Conservation (phyloP, 2,113 vertebrate genomes). For the Ovibos moschatus region DNA sequence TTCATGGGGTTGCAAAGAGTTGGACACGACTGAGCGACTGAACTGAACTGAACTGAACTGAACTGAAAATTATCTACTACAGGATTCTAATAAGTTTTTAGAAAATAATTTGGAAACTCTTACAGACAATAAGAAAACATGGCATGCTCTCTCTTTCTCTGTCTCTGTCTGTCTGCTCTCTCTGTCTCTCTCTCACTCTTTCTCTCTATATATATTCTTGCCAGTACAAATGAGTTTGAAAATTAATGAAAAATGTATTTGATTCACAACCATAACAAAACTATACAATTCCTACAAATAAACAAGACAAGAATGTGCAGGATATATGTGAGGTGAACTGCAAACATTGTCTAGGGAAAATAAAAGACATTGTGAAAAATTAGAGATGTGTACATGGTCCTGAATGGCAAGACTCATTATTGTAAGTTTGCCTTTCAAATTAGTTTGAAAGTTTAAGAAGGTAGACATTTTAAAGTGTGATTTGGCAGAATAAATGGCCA, state of each 20-base stretch:
- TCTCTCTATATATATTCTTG: background rate
- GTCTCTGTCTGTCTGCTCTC: background rate
- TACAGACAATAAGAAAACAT: background rate
- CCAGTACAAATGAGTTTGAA: background rate
- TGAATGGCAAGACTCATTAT: background rate
- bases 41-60: too few species aligned
- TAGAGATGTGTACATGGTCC: background rate
- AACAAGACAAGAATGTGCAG: background rate
- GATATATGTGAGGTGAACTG: background rate
- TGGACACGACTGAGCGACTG: too few species aligned
- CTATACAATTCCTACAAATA: background rate
- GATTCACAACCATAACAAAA: background rate
- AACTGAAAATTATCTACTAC: background rate
- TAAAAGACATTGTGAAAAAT: background rate
- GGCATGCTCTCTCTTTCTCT: background rate
- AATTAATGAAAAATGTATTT: background rate
- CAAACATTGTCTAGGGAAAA: background rate
- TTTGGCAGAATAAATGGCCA: background rate
- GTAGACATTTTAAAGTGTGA: background rate
- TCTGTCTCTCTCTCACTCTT: background rate
- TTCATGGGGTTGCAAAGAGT: too few species aligned
- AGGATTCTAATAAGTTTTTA: background rate
- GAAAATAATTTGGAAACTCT: background rate
- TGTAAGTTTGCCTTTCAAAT: background rate
- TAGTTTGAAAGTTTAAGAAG: background rate